Evolutionary conservation across 2,888 invertebrate species (phyloP), one percentile per base, ranked within the genome.

Genomic region (Miltochrista miniata): DNA sequence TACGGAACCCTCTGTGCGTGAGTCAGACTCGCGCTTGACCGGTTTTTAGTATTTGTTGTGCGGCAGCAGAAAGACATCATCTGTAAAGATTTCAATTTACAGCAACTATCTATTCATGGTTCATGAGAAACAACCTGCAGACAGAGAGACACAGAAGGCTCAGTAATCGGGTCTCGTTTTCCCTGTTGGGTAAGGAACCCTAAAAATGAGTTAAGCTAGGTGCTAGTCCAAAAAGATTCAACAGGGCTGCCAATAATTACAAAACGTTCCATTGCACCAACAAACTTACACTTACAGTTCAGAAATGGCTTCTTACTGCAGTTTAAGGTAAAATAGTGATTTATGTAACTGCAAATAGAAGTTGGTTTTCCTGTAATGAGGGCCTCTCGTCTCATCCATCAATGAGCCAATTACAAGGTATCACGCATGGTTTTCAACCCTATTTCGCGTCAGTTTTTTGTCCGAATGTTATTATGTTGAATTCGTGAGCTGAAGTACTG

Each of bases 381-480:
- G 72, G 72, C 58, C 70, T 68, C 72, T 68, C 72, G 65, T 73
- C 74, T 70, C 76, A 81, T 79, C 81, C 79, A 77, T 77, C 86
- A 83, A 81, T 63, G 64, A 63, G 81, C 87, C 88, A 90, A 89
- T 90, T 89, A 90, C 87, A 80, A 76, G 70, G 74, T 83, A 85
- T 87, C 87, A 85, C 84, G 85, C 83, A 79, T 85, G 73, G 72
- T 75, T 43, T 68, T 79, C 81, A 85, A 79, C 82, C 84, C 81
- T 85, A 85, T 85, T 82, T 79, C 76, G 64, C 54, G 59, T 63
- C 51, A 59, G 54, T 65, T 68, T 68, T 68, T 68, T 59, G 73
- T 73, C 70, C 47, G 48, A 52, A 44, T 44, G 58, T 59, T 66
- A 66, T 63, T 68, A 74, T 43, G 50, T 72, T 59, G 67, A 63